Evolutionary conservation across 2,888 invertebrate genomes (phyloP), one percentile per base, ranked within the genome.

Genomic region (Tuberolachnus salignus): DNA sequence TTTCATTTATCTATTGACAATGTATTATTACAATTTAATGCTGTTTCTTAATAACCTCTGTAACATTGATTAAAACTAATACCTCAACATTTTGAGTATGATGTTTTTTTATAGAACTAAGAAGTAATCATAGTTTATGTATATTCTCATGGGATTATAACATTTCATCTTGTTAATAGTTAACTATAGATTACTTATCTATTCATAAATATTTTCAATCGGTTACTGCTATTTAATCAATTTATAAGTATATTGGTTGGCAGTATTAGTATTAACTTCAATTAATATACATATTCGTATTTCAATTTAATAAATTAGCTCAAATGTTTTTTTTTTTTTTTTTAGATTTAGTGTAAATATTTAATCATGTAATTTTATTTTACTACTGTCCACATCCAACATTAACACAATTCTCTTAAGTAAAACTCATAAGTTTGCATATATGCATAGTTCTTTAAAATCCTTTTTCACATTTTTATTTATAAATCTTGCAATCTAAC

Each of bases 41-140:
- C 10, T 63, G 11, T 49, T 10, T 61, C 19, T 19, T 19, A 34
- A 4, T 34, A 14, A 49, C 10, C n/a, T 59, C 23, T 71, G 71
- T 71, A 26, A 59, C 1, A 16, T 71, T 61, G 34, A 51, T 73
- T 51, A 14, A 51, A 51, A 21, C 11, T 63, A 16, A 34, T 51
- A 63, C 1, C 14, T 61, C 10, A 53, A 53, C 0, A 23, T 53
- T 44, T 64, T 53, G n/a, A 53, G 44, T 74, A 42, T 64, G 44
- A 53, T 53, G 16, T 11, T 51, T 51, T n/a, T 64, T 23, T 57
- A 59, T 71, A 71, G n/a, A 73, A 63, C 11, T 42, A 44, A 34
- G 57, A 44, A n/a, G 10, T 34, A 51, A 44, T 71, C 51, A 19
- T 71, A 46, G n/a, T 26, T 64, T 21, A 21, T 57, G 23, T 57